These are phyloP conservation scores for Drosophila tristis DNA, from an alignment of 1,140 invertebrate genomes.

Conservation along the genomic window DNA sequence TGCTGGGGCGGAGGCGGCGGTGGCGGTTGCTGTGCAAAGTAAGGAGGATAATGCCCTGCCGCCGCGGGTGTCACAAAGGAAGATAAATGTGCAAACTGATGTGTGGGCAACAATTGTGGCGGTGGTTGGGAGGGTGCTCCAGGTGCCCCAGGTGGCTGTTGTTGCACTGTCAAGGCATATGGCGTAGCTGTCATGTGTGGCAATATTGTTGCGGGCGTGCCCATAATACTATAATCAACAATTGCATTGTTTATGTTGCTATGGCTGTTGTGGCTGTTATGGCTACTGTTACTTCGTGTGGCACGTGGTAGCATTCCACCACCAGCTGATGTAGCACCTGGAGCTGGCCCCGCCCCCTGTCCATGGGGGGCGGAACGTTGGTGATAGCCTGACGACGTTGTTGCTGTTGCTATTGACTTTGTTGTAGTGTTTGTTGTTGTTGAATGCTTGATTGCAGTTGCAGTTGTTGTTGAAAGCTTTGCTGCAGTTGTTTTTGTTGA, in stretches of 20 bases:
- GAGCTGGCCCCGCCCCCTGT: slow-evolving; percentile 60
- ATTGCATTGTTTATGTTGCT: slow-evolving; percentile 39
- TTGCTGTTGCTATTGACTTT: slow-evolving; percentile 57
- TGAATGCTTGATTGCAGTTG: slow-evolving; percentile 29
- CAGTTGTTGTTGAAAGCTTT: slow-evolving; percentile 31
- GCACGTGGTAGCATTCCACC: slow-evolving; percentile 64
- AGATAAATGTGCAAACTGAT: slow-evolving; percentile 74
- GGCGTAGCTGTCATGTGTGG: slow-evolving; percentile 37
- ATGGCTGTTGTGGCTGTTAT: slow-evolving; percentile 20
- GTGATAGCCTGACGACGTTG: slow-evolving; percentile 70
- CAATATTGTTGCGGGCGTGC: slow-evolving; percentile 32
- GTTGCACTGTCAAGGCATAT: slow-evolving; percentile 53
- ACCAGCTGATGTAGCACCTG: slow-evolving; percentile 40
- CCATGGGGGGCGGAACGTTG: slow-evolving; percentile 69
- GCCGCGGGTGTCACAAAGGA: slow-evolving; percentile 66
- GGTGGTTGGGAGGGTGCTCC: slow-evolving; percentile 33
- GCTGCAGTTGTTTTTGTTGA: slow-evolving; percentile 13
- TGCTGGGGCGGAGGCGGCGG: slow-evolving; percentile 59
- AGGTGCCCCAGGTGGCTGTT: slow-evolving; percentile 41
- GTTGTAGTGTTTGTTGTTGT: slow-evolving; percentile 32
- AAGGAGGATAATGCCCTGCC: slow-evolving; percentile 59
- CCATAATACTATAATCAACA: slow-evolving; percentile 65
- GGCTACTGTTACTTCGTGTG: slow-evolving; percentile 56
- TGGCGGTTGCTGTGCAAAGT: slow-evolving; percentile 63
- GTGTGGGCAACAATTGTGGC: slow-evolving; percentile 54